Evolutionary conservation across 2,888 invertebrate genomes (phyloP).

Genomic region (Polyommatus icarus): DNA sequence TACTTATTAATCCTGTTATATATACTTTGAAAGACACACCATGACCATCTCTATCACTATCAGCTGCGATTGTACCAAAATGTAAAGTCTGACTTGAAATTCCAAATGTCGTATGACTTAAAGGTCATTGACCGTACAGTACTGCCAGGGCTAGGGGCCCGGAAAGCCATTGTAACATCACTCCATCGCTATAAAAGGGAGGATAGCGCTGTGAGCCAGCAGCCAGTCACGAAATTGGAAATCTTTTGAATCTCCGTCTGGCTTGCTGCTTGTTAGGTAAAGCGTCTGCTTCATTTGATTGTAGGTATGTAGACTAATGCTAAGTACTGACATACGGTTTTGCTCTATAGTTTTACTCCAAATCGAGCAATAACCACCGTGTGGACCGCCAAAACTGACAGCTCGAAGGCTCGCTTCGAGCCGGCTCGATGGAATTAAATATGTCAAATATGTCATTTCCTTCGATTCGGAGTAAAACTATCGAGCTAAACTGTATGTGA

Average conservation of each 20-base stretch:
- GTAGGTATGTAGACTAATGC: too few species aligned
- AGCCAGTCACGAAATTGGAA: conserved; percentile 27
- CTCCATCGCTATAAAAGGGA: conserved; percentile 35
- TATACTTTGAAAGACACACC: too few species aligned
- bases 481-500: too few species aligned
- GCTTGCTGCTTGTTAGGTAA: not conserved
- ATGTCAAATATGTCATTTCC: too few species aligned
- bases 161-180: conserved; percentile 49
- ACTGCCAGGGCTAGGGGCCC: conserved; percentile 44
- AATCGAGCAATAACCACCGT: too few species aligned
- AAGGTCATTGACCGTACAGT: conserved; percentile 42
- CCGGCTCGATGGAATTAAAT: too few species aligned
- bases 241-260: conserved; percentile 25
- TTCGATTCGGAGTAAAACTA: too few species aligned
- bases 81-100: not conserved
- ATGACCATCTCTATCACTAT: not conserved
- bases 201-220: not conserved
- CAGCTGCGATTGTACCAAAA: not conserved
- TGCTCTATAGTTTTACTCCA: too few species aligned
- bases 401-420: too few species aligned
- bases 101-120: conserved; percentile 37
- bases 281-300: not conserved
- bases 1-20: too few species aligned
- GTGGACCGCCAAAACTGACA: too few species aligned
- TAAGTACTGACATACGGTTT: too few species aligned